phyloP scores from a whole-genome alignment of 2,888 invertebrate species.

The Alviniconcha strummeri region DNA sequence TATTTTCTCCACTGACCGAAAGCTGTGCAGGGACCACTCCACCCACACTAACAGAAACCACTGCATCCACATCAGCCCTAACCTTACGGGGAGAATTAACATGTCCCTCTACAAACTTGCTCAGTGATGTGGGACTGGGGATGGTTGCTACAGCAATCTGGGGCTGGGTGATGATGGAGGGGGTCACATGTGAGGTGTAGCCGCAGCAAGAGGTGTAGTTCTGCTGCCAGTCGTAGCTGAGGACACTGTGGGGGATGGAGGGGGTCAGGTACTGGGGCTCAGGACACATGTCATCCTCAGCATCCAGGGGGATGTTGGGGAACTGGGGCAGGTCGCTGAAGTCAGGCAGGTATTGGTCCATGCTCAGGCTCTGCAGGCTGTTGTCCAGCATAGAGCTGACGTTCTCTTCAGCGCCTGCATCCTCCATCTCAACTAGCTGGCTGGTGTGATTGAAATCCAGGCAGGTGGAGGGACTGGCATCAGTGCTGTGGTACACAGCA shows the following conservation, averaged over 20 bases:
- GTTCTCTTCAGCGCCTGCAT: not conserved
- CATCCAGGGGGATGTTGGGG: conserved; percentile 29
- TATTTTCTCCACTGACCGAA: no score
- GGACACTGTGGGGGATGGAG: conserved; percentile 22
- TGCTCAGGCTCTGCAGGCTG: not conserved
- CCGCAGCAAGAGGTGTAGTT: not conserved
- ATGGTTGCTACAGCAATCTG: no score
- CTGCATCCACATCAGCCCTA: no score
- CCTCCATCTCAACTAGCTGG: not conserved
- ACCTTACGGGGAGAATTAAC: no score
- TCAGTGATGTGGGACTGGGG: no score
- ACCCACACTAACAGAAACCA: no score
- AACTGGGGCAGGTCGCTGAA: conserved; percentile 27
- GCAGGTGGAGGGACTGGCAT: not conserved
- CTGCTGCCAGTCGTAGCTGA: conserved; percentile 20
- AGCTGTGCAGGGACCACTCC: no score
- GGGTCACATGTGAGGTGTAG: not conserved
- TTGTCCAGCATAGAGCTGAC: not conserved
- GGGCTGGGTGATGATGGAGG: not conserved
- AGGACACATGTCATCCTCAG: not conserved
- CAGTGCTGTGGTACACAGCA: conserved; percentile 8
- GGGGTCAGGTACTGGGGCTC: conserved; percentile 23
- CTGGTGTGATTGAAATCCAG: not conserved
- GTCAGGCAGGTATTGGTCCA: conserved; percentile 30
- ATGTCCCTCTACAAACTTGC: no score